A percentile compares a stretch with the other conserved stretches of the same genome.
Conservation (phyloP, 2,113 vertebrate species). For the Herpailurus yagouaroundi region DNA sequence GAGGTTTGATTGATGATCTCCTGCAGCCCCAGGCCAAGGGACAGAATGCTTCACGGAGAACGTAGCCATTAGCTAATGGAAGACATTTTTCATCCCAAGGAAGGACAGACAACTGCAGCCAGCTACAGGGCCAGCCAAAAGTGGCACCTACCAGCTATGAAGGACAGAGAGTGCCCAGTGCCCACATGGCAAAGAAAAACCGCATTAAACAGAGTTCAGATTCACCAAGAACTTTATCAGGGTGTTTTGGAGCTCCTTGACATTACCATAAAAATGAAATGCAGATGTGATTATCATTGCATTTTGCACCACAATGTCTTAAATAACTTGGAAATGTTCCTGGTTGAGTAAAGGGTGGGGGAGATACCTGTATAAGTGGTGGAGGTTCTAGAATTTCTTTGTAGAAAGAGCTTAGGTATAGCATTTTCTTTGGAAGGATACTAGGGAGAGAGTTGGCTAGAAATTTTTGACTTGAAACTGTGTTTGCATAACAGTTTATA, state of each 20-base stretch:
- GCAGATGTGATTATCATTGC: neutral
- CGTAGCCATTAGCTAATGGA: conserved; percentile 79
- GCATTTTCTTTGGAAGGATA: conserved; percentile 70
- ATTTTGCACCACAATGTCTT: neutral
- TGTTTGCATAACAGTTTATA: conserved; percentile 57
- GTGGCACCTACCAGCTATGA: conserved; percentile 81
- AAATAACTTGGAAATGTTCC: neutral
- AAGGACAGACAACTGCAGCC: conserved; percentile 69
- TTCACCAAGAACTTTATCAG: conserved; percentile 56
- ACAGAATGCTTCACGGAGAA: conserved; percentile 68
- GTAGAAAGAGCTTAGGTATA: conserved; percentile 35
- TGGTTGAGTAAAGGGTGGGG: neutral
- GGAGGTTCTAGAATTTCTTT: conserved; percentile 60
- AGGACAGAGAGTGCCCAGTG: conserved; percentile 54
- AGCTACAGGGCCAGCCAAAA: conserved; percentile 79
- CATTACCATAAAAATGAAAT: neutral
- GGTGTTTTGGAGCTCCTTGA: neutral
- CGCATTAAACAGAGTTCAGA: conserved; percentile 28
- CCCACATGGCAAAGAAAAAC: conserved; percentile 48
- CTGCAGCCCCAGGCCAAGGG: conserved; percentile 76
- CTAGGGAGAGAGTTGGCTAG: conserved; percentile 67
- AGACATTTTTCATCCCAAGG: conserved; percentile 80
- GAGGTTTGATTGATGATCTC: conserved; percentile 81
- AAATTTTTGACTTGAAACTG: conserved; percentile 62
- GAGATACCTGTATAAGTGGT: neutral